Percentiles rank a stretch among this genome's conserved stretches.
These are phyloP conservation scores for Dreissena rostriformis DNA, from an alignment of 1,140 invertebrate genomes.

Conservation along the genomic window DNA sequence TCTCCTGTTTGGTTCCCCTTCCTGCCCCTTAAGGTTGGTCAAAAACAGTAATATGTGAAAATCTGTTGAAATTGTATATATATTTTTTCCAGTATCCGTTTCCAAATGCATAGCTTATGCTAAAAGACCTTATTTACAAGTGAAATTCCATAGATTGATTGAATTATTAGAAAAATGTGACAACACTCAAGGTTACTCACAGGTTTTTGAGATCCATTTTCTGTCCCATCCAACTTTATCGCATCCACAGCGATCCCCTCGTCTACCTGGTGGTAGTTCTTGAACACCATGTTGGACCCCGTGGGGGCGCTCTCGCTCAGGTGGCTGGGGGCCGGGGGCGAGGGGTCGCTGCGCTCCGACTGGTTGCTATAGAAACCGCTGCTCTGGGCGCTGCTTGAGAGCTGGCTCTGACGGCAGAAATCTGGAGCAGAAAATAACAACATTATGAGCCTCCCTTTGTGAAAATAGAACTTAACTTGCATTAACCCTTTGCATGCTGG, in stretches of 20 bases:
- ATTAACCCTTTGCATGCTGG: too few relatives aligned
- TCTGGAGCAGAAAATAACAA: neutral
- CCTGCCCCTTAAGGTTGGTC: too few relatives aligned
- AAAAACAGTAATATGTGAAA: too few relatives aligned
- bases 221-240: conserved; percentile 19
- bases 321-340: conserved; percentile 85
- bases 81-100: too few relatives aligned
- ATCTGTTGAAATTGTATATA: too few relatives aligned
- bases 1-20: too few relatives aligned
- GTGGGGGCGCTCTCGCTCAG: conserved; percentile 75
- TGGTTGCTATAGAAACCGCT: conserved; percentile 76
- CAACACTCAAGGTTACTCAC: neutral
- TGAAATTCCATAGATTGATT: too few relatives aligned
- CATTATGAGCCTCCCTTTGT: too few relatives aligned
- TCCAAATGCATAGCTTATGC: too few relatives aligned
- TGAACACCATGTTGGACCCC: conserved; percentile 58
- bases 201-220: neutral
- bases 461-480: too few relatives aligned
- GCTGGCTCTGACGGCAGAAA: conserved; percentile 21
- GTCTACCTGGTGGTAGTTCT: conserved; percentile 60
- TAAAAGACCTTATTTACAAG: too few relatives aligned
- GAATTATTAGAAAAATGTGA: too few relatives aligned
- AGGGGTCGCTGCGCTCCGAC: conserved; percentile 81
- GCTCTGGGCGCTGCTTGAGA: conserved; percentile 74
- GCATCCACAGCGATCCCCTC: conserved; percentile 67